Conservation (phyloP, 2,888 invertebrate genomes). For the Aphelenchoides bicaudatus region DNA sequence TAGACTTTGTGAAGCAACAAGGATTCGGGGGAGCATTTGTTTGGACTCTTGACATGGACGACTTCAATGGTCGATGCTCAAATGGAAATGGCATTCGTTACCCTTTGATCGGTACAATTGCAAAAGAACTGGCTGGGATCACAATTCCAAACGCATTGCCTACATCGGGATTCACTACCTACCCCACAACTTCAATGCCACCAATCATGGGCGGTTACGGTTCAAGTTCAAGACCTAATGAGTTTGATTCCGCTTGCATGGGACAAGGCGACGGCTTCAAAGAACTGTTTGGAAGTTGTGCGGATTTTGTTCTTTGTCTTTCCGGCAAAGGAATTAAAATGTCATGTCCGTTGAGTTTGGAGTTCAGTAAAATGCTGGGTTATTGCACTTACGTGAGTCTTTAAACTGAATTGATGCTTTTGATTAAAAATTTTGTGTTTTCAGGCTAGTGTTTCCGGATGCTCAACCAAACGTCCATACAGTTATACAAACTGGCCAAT, state of each 20-base stretch:
- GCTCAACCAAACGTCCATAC: slow-evolving; percentile 20
- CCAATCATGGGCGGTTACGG: background rate
- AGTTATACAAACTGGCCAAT: slow-evolving; percentile 5
- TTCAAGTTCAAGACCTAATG: too few species aligned
- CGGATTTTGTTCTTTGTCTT: slow-evolving; percentile 48
- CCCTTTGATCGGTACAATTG: slow-evolving; percentile 56
- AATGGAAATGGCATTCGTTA: slow-evolving; percentile 52
- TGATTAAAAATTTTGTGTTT: slow-evolving; percentile 18
- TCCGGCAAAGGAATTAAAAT: slow-evolving; percentile 36
- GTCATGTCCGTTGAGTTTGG: slow-evolving; percentile 45
- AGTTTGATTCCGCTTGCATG: slow-evolving; percentile 31
- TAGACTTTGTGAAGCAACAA: slow-evolving; percentile 51
- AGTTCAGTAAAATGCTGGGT: slow-evolving; percentile 41
- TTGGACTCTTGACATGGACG: slow-evolving; percentile 60
- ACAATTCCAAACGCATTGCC: slow-evolving; percentile 33
- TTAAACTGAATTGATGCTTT: slow-evolving; percentile 8
- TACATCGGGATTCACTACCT: background rate
- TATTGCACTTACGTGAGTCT: slow-evolving; percentile 41
- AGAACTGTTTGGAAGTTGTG: slow-evolving; percentile 32
- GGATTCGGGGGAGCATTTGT: slow-evolving; percentile 59
- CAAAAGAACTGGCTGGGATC: slow-evolving; percentile 48
- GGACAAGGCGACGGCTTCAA: slow-evolving; percentile 48
- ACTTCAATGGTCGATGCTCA: slow-evolving; percentile 57
- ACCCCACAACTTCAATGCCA: background rate
- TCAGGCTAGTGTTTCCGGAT: slow-evolving; percentile 25